Percentiles rank a stretch among this genome's conserved stretches.
phyloP scores from a whole-genome alignment of 2,888 invertebrate species.

The Dynastes hyllus region DNA sequence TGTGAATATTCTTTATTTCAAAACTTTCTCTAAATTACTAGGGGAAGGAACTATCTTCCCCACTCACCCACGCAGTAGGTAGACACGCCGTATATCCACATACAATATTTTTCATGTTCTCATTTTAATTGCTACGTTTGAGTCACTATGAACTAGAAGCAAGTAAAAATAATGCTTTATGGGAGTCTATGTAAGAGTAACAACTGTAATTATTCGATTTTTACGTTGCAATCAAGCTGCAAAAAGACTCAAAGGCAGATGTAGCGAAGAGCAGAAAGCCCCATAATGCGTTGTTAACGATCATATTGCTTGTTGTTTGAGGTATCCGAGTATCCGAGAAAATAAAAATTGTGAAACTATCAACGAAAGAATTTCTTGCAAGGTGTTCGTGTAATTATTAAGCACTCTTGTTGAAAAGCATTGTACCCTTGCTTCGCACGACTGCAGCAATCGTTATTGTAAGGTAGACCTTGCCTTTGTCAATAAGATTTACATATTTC shows the following conservation, averaged over 20 bases:
- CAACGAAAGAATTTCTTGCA: constrained; percentile 4
- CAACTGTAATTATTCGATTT: background rate
- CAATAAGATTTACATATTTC: no score
- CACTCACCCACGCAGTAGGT: no score
- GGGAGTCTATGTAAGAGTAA: background rate
- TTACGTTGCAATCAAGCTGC: background rate
- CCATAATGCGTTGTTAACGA: constrained; percentile 12
- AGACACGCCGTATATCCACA: no score
- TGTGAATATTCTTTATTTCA: no score
- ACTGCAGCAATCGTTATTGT: background rate
- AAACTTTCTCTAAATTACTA: no score
- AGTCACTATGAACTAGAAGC: background rate
- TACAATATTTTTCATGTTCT: no score
- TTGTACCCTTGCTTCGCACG: constrained; percentile 13
- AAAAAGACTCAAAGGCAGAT: background rate
- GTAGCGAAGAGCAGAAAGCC: background rate
- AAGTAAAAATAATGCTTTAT: no score
- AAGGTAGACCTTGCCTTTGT: background rate
- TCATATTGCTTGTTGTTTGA: background rate
- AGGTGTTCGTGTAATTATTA: constrained; percentile 12
- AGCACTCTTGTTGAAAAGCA: background rate
- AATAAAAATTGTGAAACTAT: background rate
- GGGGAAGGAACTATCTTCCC: no score
- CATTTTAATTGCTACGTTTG: background rate
- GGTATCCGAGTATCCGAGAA: background rate